A percentile compares a stretch with the other conserved stretches of the same genome.
phyloP scores from a whole-genome alignment of 2,797 vertebrate genomes.

The Erethizon dorsatum region DNA sequence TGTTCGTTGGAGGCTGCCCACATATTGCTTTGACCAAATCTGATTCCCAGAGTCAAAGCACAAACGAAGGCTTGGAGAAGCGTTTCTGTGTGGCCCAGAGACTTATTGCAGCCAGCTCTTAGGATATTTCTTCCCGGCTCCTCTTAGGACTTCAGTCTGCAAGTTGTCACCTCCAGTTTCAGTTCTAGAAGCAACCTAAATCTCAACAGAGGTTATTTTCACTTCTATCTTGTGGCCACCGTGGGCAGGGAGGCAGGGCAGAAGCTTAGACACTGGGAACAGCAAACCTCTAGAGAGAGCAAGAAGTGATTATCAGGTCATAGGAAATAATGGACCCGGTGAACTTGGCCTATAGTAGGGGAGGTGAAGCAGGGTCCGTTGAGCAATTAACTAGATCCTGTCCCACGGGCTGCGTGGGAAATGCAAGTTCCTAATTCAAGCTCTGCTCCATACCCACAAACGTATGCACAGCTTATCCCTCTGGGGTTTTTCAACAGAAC shows the following conservation, averaged over 20 bases:
- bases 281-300: not conserved
- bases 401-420: not conserved
- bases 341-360: not conserved
- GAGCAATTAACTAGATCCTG: not conserved
- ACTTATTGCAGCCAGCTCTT: not conserved
- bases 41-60: not conserved
- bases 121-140: not conserved
- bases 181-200: not conserved
- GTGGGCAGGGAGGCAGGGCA: accelerated
- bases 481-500: not conserved
- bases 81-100: not conserved
- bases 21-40: not conserved
- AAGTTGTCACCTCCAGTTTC: not conserved
- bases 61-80: not conserved
- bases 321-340: not conserved
- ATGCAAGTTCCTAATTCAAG: not conserved
- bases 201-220: not conserved
- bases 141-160: not conserved
- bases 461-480: not conserved
- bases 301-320: not conserved
- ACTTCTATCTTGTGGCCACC: not conserved
- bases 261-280: not conserved
- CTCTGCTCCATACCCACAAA: accelerated
- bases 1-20: not conserved
- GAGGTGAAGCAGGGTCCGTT: not conserved